phyloP scores from a whole-genome alignment of 2,797 vertebrate species.

The Brachyrhaphis roseni region DNA sequence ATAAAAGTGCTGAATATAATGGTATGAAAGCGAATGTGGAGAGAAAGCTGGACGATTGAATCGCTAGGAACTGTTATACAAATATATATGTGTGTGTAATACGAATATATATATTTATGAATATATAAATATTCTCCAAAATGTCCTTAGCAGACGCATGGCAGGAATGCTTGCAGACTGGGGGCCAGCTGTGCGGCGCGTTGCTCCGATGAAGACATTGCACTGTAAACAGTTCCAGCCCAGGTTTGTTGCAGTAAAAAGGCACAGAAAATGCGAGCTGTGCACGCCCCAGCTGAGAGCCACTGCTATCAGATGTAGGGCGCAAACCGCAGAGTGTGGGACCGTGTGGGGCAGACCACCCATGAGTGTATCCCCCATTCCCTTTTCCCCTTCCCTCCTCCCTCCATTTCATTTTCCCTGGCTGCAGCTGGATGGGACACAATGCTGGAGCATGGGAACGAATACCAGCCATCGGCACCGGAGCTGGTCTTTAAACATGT shows the following conservation, averaged over 20 bases:
- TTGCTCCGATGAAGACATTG: constrained; percentile 54
- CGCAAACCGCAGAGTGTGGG: constrained; percentile 80
- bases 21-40: constrained; percentile 50
- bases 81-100: constrained; percentile 10
- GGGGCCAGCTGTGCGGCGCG: constrained; percentile 41
- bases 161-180: constrained; percentile 24
- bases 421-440: constrained; percentile 77
- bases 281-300: constrained; percentile 75
- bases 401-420: constrained; percentile 43
- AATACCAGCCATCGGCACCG: constrained; percentile 52
- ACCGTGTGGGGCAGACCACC: constrained; percentile 82
- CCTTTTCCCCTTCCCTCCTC: constrained; percentile 32
- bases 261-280: constrained; percentile 66
- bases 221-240: constrained; percentile 64
- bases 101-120: not conserved
- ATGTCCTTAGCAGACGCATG: constrained; percentile 27
- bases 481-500: constrained; percentile 40
- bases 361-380: constrained; percentile 62
- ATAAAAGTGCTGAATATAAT: constrained; percentile 57
- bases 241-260: constrained; percentile 63
- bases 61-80: constrained; percentile 46
- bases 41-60: constrained; percentile 54
- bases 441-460: constrained; percentile 77
- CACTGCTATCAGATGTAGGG: constrained; percentile 80
- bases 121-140: constrained; percentile 9